Percentiles rank a stretch among this genome's conserved stretches.
phyloP scores from a whole-genome alignment of 2,888 invertebrate genomes.

The Tanaodytes sp. region DNA sequence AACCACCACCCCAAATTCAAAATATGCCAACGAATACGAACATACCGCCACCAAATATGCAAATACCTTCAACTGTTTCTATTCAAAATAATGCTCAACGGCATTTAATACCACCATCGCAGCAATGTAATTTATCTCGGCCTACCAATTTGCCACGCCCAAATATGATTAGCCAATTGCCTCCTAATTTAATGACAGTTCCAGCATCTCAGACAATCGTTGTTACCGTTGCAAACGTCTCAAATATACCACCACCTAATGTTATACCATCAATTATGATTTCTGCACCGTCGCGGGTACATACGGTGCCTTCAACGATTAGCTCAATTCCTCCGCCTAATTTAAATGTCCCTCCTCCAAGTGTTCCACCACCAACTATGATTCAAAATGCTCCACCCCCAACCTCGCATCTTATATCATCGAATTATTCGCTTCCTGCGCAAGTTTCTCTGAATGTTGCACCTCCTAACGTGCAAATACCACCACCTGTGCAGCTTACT shows the following conservation, averaged over 20 bases:
- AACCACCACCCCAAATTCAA: conserved; percentile 58
- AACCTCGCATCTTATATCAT: conserved; percentile 61
- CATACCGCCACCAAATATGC: conserved; percentile 68
- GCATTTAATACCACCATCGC: conserved; percentile 56
- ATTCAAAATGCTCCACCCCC: conserved; percentile 62
- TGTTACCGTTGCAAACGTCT: conserved; percentile 61
- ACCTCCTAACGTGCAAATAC: conserved; percentile 67
- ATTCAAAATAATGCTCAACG: conserved; percentile 69
- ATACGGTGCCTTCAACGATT: conserved; percentile 62
- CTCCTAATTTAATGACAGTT: conserved; percentile 65
- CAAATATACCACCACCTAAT: conserved; percentile 65
- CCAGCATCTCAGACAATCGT: conserved; percentile 62
- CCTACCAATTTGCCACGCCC: conserved; percentile 58
- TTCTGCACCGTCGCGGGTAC: conserved; percentile 65
- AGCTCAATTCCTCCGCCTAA: conserved; percentile 68
- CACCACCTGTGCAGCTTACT: conserved; percentile 66
- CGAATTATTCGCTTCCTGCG: conserved; percentile 65
- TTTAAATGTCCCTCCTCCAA: conserved; percentile 74
- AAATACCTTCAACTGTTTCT: conserved; percentile 63
- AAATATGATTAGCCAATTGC: conserved; percentile 68
- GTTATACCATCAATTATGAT: conserved; percentile 66
- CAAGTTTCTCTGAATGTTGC: conserved; percentile 65
- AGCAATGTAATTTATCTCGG: conserved; percentile 57
- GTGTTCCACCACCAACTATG: conserved; percentile 58
- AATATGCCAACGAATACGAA: conserved; percentile 68